phyloP scores from a whole-genome alignment of 2,797 vertebrate species.

The Helicolenus hilgendorfi region DNA sequence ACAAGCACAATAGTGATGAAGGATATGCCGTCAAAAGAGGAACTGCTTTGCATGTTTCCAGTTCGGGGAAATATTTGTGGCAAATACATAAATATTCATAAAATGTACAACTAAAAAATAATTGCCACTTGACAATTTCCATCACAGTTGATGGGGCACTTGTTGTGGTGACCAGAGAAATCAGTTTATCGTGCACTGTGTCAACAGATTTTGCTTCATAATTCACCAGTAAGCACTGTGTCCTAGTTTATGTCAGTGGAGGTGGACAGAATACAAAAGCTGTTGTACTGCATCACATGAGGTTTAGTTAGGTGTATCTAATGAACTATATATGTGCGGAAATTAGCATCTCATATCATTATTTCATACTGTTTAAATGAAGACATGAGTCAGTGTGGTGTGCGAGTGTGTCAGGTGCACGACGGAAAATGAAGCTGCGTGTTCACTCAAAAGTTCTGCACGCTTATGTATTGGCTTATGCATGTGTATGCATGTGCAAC shows the following conservation, averaged over 20 bases:
- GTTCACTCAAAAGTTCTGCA: neutral
- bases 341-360: neutral
- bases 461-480: neutral
- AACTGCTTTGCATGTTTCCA: neutral
- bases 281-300: neutral
- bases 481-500: neutral
- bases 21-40: neutral
- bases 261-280: neutral
- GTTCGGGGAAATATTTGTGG: neutral
- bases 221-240: neutral
- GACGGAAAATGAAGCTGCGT: neutral
- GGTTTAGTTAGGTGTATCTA: neutral
- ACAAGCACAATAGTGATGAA: neutral
- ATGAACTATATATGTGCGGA: neutral
- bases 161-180: neutral
- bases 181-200: neutral
- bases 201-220: neutral
- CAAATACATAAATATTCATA: neutral
- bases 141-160: neutral
- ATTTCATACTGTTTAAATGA: conserved; percentile 21
- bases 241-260: neutral
- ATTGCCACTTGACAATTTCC: neutral
- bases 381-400: neutral
- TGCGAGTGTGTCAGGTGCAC: neutral
- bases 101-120: neutral